Evolutionary conservation across 2,113 vertebrate genomes (phyloP).

Genomic region (Albula glossodonta): DNA sequence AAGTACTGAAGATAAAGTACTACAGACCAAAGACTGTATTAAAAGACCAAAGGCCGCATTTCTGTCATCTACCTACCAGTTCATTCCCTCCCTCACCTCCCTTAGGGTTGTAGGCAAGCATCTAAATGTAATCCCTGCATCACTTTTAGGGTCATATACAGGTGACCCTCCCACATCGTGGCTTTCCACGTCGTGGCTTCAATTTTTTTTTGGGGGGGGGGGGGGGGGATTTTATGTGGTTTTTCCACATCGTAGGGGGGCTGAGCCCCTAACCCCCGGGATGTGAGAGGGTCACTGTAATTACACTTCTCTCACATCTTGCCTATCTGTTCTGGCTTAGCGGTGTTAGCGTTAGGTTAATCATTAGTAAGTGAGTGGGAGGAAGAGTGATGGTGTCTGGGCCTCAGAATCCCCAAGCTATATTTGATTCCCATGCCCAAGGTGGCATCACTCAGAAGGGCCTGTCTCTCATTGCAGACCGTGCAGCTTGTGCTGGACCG

Average conservation of each 20-base stretch:
- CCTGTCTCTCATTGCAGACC: slow-evolving; percentile 60
- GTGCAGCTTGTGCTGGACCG: slow-evolving; percentile 83
- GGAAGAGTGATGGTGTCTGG: background rate
- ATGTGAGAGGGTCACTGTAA: too few relatives aligned
- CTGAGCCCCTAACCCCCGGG: too few relatives aligned
- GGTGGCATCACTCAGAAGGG: background rate
- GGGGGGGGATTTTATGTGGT: too few relatives aligned
- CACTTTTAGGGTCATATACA: background rate
- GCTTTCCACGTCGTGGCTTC: too few relatives aligned
- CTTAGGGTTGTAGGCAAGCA: background rate
- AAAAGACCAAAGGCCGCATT: too few relatives aligned
- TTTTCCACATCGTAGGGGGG: too few relatives aligned
- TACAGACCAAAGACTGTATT: too few relatives aligned
- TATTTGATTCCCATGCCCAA: background rate
- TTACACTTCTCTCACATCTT: too few relatives aligned
- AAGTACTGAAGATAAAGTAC: background rate
- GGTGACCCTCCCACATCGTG: too few relatives aligned
- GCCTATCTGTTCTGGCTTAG: background rate
- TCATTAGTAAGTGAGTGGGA: background rate
- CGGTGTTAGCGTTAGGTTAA: background rate
- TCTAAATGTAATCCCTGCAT: background rate
- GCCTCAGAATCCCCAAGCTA: background rate
- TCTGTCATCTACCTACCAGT: background rate
- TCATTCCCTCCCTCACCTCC: background rate
- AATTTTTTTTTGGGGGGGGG: too few relatives aligned